A percentile compares a stretch with the other conserved stretches of the same genome.
Evolutionary conservation across 2,113 vertebrate genomes (phyloP).

Genomic region (Lagenorhynchus albirostris): DNA sequence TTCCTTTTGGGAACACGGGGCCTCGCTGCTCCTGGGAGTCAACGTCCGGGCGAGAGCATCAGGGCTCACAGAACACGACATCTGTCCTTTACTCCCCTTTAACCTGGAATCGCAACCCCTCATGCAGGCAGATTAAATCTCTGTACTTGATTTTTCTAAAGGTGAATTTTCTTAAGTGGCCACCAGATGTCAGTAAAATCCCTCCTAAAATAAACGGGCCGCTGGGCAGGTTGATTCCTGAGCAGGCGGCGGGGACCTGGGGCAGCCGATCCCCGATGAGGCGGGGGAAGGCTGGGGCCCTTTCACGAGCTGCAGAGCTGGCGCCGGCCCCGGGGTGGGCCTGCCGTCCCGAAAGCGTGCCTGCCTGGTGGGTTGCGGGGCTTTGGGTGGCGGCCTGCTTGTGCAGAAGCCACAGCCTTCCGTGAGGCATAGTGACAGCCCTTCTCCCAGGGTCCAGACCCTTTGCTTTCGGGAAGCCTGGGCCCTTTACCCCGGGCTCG

Average conservation of each 20-base stretch:
- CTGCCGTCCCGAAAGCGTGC: background rate
- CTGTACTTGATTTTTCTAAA: background rate
- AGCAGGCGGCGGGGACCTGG: fast-evolving
- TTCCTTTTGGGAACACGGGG: fast-evolving
- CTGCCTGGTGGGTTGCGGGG: too few species aligned
- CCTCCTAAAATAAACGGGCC: slow-evolving; percentile 68
- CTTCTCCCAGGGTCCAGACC: background rate
- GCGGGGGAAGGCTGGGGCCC: background rate
- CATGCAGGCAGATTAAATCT: background rate
- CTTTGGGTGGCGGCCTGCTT: background rate
- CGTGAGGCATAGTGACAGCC: too few species aligned
- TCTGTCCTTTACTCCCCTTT: fast-evolving
- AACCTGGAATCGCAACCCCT: too few species aligned
- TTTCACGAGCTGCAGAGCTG: fast-evolving
- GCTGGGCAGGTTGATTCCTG: background rate
- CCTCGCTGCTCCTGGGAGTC: fast-evolving
- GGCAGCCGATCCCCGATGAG: too few species aligned
- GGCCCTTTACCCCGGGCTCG: too few species aligned
- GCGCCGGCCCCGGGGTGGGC: fast-evolving
- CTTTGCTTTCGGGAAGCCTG: background rate
- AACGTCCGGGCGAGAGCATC: background rate
- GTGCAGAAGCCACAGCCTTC: background rate
- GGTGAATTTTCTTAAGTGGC: slow-evolving; percentile 40
- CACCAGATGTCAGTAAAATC: slow-evolving; percentile 84
- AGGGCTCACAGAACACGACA: fast-evolving